A percentile compares a stretch with the other conserved stretches of the same genome.
phyloP scores from a whole-genome alignment of 2,888 invertebrate genomes.

The Rhogogaster chlorosoma region DNA sequence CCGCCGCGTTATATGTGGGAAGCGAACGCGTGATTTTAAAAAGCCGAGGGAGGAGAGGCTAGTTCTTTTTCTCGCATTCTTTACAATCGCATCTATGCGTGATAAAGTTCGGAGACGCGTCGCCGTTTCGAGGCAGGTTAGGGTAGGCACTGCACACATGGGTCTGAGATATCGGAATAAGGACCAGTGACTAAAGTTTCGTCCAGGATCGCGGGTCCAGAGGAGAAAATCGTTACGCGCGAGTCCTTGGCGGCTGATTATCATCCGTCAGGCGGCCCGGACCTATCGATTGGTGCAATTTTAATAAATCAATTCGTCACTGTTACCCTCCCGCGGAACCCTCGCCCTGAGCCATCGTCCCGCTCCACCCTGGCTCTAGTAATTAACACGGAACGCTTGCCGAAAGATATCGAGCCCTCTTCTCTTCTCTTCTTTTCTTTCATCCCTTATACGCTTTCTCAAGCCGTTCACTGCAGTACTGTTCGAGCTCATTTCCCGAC shows the following conservation, averaged over 20 bases:
- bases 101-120: background rate
- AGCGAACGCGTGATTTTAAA: background rate
- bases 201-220: background rate
- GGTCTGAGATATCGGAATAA: constrained; percentile 2
- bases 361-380: constrained; percentile 4
- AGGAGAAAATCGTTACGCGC: constrained; percentile 21
- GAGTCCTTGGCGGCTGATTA: constrained; percentile 42
- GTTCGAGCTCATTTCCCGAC: background rate
- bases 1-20: background rate
- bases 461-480: background rate
- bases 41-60: background rate
- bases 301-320: constrained; percentile 46
- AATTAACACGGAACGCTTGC: constrained; percentile 21
- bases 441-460: background rate
- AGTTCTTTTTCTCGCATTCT: background rate
- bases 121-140: background rate
- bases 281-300: constrained; percentile 45
- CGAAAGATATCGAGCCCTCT: background rate
- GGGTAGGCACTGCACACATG: background rate
- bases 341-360: background rate
- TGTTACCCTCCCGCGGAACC: constrained; percentile 3
- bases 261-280: constrained; percentile 33
- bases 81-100: background rate
- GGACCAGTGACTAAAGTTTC: background rate
- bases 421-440: background rate